These are phyloP conservation scores for Homalodisca vitripennis DNA, from an alignment of 1,140 invertebrate species.

Conservation along the genomic window DNA sequence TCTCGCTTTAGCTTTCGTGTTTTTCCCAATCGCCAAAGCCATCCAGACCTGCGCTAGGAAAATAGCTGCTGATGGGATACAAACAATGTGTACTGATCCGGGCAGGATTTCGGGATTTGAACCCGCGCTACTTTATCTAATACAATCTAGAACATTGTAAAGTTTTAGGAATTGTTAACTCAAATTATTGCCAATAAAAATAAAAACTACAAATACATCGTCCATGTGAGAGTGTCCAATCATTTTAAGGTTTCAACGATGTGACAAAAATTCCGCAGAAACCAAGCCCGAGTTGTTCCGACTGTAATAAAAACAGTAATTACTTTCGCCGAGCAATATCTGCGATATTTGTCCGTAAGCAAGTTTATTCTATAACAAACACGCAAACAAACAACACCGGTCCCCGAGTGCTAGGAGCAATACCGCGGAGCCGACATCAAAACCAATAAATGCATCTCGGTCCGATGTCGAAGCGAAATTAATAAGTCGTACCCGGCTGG, in stretches of 20 bases:
- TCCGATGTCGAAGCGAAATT: neutral
- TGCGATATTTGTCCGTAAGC: neutral
- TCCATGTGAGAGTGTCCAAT: too few species aligned
- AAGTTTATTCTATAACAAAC: neutral
- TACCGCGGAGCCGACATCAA: neutral
- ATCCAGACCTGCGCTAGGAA: too few species aligned
- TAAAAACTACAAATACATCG: too few species aligned
- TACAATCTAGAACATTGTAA: too few species aligned
- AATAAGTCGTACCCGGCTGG: neutral
- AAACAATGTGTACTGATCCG: too few species aligned
- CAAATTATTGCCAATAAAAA: too few species aligned
- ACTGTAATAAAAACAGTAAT: neutral
- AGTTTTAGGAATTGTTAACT: too few species aligned
- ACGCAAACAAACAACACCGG: neutral
- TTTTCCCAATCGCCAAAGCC: too few species aligned
- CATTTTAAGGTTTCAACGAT: neutral
- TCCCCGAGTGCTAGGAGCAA: neutral
- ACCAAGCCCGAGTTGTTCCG: neutral
- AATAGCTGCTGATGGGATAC: too few species aligned
- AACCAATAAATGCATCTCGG: slow-evolving; percentile 9
- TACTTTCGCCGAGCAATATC: neutral
- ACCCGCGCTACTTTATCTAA: too few species aligned
- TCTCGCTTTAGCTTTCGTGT: too few species aligned
- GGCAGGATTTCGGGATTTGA: too few species aligned
- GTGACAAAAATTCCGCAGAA: neutral